phyloP scores from a whole-genome alignment of 1,140 invertebrate genomes.

The Amyelois transitella region DNA sequence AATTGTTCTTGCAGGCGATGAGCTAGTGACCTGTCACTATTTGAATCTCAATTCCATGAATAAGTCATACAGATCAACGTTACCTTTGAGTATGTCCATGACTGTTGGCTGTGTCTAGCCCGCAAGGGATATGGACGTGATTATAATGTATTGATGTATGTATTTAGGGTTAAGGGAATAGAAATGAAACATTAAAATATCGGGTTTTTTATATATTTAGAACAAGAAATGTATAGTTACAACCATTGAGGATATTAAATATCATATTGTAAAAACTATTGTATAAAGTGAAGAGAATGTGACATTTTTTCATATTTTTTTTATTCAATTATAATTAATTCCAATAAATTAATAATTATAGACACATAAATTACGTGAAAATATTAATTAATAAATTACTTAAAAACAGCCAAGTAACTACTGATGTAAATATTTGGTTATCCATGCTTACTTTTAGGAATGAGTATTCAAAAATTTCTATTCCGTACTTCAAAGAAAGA shows the following conservation, averaged over 20 bases:
- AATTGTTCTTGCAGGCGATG: too few relatives aligned
- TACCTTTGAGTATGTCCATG: too few relatives aligned
- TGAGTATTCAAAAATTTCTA: conserved; percentile 69
- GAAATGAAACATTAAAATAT: conserved; percentile 42
- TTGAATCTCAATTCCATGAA: too few relatives aligned
- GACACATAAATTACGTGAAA: conserved; percentile 73
- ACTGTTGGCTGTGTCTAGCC: too few relatives aligned
- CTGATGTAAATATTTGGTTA: conserved; percentile 70
- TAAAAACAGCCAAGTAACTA: conserved; percentile 71
- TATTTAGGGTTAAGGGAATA: background rate
- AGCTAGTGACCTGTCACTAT: too few relatives aligned
- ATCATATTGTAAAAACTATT: conserved; percentile 76
- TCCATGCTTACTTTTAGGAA: conserved; percentile 69
- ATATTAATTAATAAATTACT: conserved; percentile 69
- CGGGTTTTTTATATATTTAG: conserved; percentile 75
- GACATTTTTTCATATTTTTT: conserved; percentile 68
- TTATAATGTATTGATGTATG: background rate
- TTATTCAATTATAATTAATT: conserved; percentile 68
- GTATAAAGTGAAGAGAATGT: conserved; percentile 75
- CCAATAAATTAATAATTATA: conserved; percentile 74
- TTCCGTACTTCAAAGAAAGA: conserved; percentile 47
- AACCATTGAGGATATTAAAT: conserved; percentile 77
- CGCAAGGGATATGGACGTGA: background rate
- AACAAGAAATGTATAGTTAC: conserved; percentile 77
- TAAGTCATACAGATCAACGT: too few relatives aligned